phyloP scores from a whole-genome alignment of 1,140 invertebrate genomes.

The Solenopsis invicta region DNA sequence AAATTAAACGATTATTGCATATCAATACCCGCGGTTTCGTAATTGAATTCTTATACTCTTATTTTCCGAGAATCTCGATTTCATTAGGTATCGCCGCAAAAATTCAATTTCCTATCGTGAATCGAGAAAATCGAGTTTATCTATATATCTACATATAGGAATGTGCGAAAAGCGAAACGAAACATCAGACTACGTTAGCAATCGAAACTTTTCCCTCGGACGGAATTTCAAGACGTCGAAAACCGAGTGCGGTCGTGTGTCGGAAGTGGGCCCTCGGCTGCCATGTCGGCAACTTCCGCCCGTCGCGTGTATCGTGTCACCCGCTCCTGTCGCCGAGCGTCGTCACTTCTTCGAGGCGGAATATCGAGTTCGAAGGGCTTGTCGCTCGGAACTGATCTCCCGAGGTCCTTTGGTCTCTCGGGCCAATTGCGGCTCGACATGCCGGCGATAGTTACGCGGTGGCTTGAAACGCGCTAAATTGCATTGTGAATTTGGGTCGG shows the following conservation, averaged over 20 bases:
- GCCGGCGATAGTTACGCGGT: not conserved
- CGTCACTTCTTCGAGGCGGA: conserved; percentile 29
- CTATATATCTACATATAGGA: too few relatives aligned
- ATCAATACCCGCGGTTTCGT: not conserved
- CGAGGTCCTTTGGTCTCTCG: not conserved
- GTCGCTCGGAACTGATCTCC: conserved; percentile 29
- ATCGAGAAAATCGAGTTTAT: conserved; percentile 5
- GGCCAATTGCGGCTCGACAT: conserved; percentile 24
- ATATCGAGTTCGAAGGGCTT: conserved; percentile 41
- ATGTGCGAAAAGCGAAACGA: conserved; percentile 19
- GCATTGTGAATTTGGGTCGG: not conserved
- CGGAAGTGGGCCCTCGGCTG: not conserved
- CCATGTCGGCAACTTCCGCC: conserved; percentile 28
- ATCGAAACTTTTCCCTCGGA: conserved; percentile 23
- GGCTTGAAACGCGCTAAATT: conserved; percentile 34
- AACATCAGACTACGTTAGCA: conserved; percentile 9
- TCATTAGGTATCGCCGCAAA: conserved; percentile 11
- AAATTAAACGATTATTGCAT: conserved; percentile 12
- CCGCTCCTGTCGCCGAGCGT: conserved; percentile 23
- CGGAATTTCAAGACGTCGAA: conserved; percentile 38
- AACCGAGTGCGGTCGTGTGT: not conserved
- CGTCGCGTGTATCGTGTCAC: conserved; percentile 13
- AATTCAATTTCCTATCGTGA: conserved; percentile 37
- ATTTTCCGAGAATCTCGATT: not conserved
- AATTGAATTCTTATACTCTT: not conserved